phyloP scores from a whole-genome alignment of 2,113 vertebrate species.

The Pituophis catenifer region DNA sequence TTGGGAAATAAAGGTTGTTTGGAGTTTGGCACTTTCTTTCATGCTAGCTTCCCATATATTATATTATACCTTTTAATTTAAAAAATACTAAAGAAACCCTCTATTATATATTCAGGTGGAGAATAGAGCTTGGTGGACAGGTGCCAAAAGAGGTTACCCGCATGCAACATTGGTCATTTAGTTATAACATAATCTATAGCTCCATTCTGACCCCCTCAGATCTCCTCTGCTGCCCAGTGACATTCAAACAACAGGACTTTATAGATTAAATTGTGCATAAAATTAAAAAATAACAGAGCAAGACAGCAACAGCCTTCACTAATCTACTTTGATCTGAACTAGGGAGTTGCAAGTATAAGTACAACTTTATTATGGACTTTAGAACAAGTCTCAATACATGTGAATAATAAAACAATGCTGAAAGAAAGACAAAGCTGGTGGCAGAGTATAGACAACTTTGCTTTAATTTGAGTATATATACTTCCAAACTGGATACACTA shows the following conservation, averaged over 20 bases:
- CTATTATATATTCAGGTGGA: background rate
- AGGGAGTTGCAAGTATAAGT: background rate
- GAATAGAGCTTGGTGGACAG: background rate
- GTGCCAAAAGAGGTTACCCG: background rate
- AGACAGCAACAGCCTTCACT: background rate
- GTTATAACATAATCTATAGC: background rate
- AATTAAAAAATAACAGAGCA: background rate
- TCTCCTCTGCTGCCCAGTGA: background rate
- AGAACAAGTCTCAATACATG: background rate
- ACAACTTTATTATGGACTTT: conserved; percentile 2
- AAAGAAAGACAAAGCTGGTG: conserved; percentile 53
- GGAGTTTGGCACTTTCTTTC: background rate
- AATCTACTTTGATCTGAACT: background rate
- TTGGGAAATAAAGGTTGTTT: background rate
- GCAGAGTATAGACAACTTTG: conserved; percentile 74
- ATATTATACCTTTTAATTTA: background rate
- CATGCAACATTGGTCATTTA: background rate
- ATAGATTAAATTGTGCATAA: background rate
- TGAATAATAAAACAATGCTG: conserved; percentile 24
- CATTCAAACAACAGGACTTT: background rate
- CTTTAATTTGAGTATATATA: conserved; percentile 96
- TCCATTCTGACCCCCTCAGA: background rate
- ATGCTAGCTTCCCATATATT: background rate
- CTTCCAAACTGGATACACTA: conserved; percentile 99
- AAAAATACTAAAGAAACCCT: background rate